Evolutionary conservation across 92 coral and sea anemone species (phyloP), one percentile per base, ranked within the genome.

Genomic region (Zoanthus gigantus): DNA sequence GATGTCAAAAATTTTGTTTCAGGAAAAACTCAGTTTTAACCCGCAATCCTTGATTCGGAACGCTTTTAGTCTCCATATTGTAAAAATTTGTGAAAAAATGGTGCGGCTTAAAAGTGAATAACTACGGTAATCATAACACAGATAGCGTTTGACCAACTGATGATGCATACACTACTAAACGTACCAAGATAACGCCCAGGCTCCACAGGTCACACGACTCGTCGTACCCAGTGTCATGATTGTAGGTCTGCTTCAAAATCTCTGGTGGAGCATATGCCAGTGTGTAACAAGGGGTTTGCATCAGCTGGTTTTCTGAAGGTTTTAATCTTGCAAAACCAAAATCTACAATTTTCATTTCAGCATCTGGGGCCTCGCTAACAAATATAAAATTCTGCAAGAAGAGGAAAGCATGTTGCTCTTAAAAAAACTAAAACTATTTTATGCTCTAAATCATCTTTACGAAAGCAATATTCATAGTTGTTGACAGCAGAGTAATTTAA

Each of bases 181-280:
- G 74, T 91, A 97, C 99, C 97, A 97, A 81, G n/a, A 97, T 97
- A 6, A 97, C 99, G 15, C 99, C 99, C 61, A 97, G 91, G 76
- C 99, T 97, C 99, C 99, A 97, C 31, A 97, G 87, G 88, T 97
- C 99, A 77, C 99, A 97, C 8, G 99, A 92, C 79, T 95, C 98
- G 80, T 97, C 97, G 42, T 97, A 97, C 7, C 99, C 99, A 79
- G 93, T 91, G 75, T 56, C 75, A 37, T 91, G 88, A 52, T 68
- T 90, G 58, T 76, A 78, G 7, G 98, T 91, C 78, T 97, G 99
- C 52, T 92, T 95, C 31, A 97, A 76, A 5, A 97, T 97, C 84
- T 97, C 99, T 7, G 99, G 99, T 0, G 99, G 98, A 2, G 97
- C 99, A 91, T 95, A 97, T 16, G 92, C 93, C 13, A 96, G 90